Percentiles rank a stretch among this genome's conserved stretches.
Conservation (phyloP, 1,140 invertebrate species). For the Leptoteleia sp. region DNA sequence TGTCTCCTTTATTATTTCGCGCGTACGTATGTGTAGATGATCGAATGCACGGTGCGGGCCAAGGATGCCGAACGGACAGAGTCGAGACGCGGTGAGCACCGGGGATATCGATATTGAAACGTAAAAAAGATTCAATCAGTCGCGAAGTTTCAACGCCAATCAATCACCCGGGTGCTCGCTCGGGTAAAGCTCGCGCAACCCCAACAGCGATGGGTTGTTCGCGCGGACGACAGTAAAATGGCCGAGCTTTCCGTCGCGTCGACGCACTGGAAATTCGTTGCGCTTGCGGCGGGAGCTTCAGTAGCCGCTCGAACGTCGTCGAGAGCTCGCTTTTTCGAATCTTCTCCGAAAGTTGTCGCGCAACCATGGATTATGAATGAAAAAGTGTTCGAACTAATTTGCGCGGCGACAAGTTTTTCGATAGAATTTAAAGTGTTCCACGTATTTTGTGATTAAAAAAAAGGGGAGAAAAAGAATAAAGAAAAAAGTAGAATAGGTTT, state of each 20-base stretch:
- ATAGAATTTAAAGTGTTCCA: too few species aligned
- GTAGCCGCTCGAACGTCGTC: slow-evolving; percentile 78
- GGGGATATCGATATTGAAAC: slow-evolving; percentile 77
- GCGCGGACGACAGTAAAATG: slow-evolving; percentile 69
- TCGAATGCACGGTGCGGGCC: slow-evolving; percentile 14
- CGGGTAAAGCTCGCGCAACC: slow-evolving; percentile 59
- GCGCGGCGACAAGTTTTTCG: not conserved
- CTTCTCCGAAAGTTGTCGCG: slow-evolving; percentile 18
- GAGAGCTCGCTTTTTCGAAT: slow-evolving; percentile 59
- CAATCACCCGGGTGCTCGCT: slow-evolving; percentile 72
- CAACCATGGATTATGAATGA: slow-evolving; percentile 30
- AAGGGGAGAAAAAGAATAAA: too few species aligned
- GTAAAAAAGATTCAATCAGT: slow-evolving; percentile 81
- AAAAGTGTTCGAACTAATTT: slow-evolving; percentile 16
- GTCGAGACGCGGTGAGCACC: slow-evolving; percentile 19
- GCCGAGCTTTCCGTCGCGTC: slow-evolving; percentile 77
- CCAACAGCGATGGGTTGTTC: slow-evolving; percentile 54
- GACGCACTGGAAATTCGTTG: slow-evolving; percentile 79
- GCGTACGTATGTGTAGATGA: slow-evolving; percentile 16
- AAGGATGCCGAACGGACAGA: slow-evolving; percentile 29
- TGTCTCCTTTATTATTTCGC: slow-evolving; percentile 25
- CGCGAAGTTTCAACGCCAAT: slow-evolving; percentile 79
- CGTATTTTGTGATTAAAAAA: slow-evolving; percentile 7
- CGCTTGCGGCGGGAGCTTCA: slow-evolving; percentile 80
- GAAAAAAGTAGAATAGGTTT: too few species aligned